Evolutionary conservation across 2,113 vertebrate species (phyloP).

Genomic region (Paracanthobrama guichenoti): DNA sequence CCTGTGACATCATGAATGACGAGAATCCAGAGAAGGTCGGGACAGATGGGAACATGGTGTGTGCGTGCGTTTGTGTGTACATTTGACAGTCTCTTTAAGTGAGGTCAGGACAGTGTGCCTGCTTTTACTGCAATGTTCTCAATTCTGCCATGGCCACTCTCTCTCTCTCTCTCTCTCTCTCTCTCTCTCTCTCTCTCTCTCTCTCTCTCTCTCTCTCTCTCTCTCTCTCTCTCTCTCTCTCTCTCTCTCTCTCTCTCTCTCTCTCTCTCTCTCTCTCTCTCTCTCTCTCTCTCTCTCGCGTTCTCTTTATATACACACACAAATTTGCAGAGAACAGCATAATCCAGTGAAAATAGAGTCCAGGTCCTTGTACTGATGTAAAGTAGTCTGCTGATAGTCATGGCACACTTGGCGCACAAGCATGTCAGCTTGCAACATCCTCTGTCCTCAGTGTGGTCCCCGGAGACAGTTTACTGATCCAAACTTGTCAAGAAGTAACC

Average conservation of each 20-base stretch:
- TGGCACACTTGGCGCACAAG: conserved; percentile 40
- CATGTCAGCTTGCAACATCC: conserved; percentile 34
- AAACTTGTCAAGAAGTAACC: conserved; percentile 31
- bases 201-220: background rate
- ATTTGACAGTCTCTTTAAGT: conserved; percentile 26
- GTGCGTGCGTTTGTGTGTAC: conserved; percentile 23
- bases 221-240: background rate
- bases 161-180: background rate
- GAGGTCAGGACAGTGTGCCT: conserved; percentile 29
- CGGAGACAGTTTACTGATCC: conserved; percentile 6
- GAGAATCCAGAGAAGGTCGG: conserved; percentile 29
- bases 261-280: background rate
- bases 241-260: background rate
- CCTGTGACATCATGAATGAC: conserved; percentile 42
- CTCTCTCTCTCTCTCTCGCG: background rate
- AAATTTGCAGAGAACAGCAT: background rate
- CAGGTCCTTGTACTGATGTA: conserved; percentile 27
- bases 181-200: background rate
- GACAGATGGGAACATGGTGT: conserved; percentile 23
- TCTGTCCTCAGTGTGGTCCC: background rate
- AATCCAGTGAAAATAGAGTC: conserved; percentile 1
- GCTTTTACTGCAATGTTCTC: conserved; percentile 12
- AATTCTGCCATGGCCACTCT: background rate
- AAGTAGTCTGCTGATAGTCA: conserved; percentile 54
- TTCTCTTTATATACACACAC: background rate